phyloP scores from a whole-genome alignment of 2,888 invertebrate species.

The Apoda limacodes region DNA sequence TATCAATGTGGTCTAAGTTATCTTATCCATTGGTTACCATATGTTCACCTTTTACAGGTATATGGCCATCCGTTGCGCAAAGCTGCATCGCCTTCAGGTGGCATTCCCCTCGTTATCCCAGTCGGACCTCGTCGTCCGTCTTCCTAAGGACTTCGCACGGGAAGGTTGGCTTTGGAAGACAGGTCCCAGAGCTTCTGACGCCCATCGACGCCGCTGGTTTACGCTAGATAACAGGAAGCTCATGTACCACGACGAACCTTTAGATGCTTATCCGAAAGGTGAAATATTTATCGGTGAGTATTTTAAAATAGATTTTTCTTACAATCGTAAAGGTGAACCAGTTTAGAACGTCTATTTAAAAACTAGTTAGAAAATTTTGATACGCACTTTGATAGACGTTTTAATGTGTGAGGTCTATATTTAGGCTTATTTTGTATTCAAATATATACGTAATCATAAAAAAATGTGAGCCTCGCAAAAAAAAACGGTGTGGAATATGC shows the following conservation, averaged over 20 bases:
- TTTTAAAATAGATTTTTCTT: no score
- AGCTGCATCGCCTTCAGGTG: conserved; percentile 83
- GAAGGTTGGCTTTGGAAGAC: conserved; percentile 94
- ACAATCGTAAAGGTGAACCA: no score
- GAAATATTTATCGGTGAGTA: conserved; percentile 85
- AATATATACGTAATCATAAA: no score
- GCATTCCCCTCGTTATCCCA: conserved; percentile 85
- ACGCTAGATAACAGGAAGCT: conserved; percentile 88
- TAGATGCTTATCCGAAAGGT: conserved; percentile 91
- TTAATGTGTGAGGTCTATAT: no score
- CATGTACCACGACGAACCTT: conserved; percentile 92
- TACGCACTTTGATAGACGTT: no score
- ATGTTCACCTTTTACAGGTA: conserved; percentile 71
- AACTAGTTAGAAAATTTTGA: no score
- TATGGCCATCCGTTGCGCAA: conserved; percentile 85
- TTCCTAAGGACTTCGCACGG: conserved; percentile 85
- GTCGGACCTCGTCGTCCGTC: conserved; percentile 75
- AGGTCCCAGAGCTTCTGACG: conserved; percentile 84
- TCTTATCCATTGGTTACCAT: no score
- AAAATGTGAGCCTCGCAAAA: no score
- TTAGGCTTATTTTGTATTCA: no score
- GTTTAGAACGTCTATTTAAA: no score
- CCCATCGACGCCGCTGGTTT: conserved; percentile 89
- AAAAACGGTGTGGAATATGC: no score
- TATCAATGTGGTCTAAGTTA: no score